These are phyloP conservation scores for Clarias platycephalus DNA, from an alignment of 2,797 vertebrate genomes.

Conservation along the genomic window DNA sequence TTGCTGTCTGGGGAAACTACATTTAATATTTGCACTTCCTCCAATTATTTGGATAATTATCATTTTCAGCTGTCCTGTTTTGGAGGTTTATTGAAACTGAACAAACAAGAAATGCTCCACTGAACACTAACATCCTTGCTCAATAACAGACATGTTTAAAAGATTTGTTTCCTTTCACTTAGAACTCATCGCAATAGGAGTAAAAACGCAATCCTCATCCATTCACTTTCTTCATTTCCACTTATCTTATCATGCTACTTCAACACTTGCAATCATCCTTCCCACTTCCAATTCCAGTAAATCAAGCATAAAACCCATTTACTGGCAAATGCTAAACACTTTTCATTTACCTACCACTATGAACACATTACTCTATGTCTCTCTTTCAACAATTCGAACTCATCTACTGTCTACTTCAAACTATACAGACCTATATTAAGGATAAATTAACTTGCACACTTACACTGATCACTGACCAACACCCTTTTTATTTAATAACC, in stretches of 20 bases:
- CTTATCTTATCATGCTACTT: slow-evolving; percentile 43
- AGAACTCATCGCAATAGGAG: neutral
- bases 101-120: slow-evolving; percentile 15
- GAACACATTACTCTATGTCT: slow-evolving; percentile 31
- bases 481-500: slow-evolving; percentile 20
- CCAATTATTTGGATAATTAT: slow-evolving; percentile 14
- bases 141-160: slow-evolving; percentile 1
- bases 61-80: slow-evolving; percentile 23
- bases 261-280: slow-evolving; percentile 48
- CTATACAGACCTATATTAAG: slow-evolving; percentile 6
- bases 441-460: neutral
- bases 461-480: neutral
- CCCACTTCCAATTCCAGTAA: slow-evolving; percentile 36
- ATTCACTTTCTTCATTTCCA: slow-evolving; percentile 39
- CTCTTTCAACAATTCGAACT: slow-evolving; percentile 15
- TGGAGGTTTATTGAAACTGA: slow-evolving; percentile 11
- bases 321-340: slow-evolving; percentile 17
- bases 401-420: slow-evolving; percentile 43
- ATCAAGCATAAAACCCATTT: slow-evolving; percentile 23
- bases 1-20: slow-evolving; percentile 31
- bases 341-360: slow-evolving; percentile 39
- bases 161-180: slow-evolving; percentile 11
- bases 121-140: neutral
- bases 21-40: slow-evolving; percentile 14
- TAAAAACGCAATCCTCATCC: slow-evolving; percentile 32